Conservation (phyloP, 2,888 invertebrate genomes). For the Synergus japonicus region DNA sequence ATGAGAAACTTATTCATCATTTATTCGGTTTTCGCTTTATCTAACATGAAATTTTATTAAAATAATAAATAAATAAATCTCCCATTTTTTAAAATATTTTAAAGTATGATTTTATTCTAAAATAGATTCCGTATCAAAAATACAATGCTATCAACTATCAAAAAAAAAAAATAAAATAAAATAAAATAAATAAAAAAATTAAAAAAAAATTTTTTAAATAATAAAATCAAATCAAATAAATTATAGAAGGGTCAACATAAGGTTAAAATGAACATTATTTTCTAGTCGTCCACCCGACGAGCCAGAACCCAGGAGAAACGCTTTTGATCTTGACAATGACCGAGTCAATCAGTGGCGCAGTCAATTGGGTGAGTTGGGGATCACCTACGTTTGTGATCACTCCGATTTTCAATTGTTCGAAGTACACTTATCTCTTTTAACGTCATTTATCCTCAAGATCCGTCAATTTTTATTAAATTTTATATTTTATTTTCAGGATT, state of each 20-base stretch:
- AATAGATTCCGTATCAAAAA: not conserved
- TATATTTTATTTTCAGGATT: too few species aligned
- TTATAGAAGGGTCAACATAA: not conserved
- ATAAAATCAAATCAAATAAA: too few species aligned
- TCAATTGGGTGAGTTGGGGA: constrained; percentile 22
- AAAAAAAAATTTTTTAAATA: too few species aligned
- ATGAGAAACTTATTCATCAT: too few species aligned
- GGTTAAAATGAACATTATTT: not conserved
- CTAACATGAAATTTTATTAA: too few species aligned
- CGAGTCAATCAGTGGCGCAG: constrained; percentile 46
- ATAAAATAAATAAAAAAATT: too few species aligned
- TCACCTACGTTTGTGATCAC: not conserved
- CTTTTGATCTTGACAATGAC: constrained; percentile 51
- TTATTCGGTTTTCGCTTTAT: too few species aligned
- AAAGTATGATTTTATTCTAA: not conserved
- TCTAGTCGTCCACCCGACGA: not conserved
- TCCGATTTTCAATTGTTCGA: not conserved
- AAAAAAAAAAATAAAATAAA: too few species aligned
- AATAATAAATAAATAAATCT: too few species aligned
- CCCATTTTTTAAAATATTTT: too few species aligned
- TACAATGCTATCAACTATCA: not conserved
- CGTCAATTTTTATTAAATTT: not conserved
- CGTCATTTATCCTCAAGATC: too few species aligned
- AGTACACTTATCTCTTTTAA: too few species aligned
- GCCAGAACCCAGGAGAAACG: not conserved